phyloP scores from a whole-genome alignment of 2,113 vertebrate species.

The Phrynosoma blainvillii region DNA sequence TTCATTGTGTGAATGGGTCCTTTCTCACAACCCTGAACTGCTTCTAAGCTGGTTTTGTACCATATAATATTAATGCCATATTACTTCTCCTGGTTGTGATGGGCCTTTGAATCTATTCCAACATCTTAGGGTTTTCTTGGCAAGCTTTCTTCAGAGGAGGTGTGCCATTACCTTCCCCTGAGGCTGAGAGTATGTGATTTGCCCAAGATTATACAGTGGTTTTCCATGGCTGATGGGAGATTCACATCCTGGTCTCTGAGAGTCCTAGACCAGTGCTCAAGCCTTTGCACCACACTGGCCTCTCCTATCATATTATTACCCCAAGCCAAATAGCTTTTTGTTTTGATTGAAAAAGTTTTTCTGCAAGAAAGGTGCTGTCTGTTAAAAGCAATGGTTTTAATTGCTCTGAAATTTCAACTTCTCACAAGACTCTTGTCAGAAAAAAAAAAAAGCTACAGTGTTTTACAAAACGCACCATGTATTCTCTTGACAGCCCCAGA shows the following conservation, averaged over 20 bases:
- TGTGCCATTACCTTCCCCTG: too few relatives aligned
- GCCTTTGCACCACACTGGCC: too few relatives aligned
- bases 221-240: too few relatives aligned
- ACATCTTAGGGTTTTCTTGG: too few relatives aligned
- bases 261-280: too few relatives aligned
- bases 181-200: too few relatives aligned
- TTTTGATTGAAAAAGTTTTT: background rate
- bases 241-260: background rate
- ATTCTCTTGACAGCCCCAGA: slow-evolving; percentile 31
- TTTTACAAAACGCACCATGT: slow-evolving; percentile 13
- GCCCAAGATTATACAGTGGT: too few relatives aligned
- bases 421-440: slow-evolving; percentile 50
- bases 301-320: background rate
- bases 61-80: background rate
- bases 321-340: background rate
- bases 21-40: background rate
- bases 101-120: too few relatives aligned
- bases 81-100: too few relatives aligned
- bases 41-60: background rate
- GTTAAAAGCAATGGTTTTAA: slow-evolving; percentile 41
- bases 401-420: slow-evolving; percentile 41
- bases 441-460: background rate
- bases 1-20: background rate
- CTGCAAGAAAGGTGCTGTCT: background rate
- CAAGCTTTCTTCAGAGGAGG: too few relatives aligned